Percentiles rank a stretch among this genome's conserved stretches.
Evolutionary conservation across 2,888 invertebrate genomes (phyloP).

Genomic region (Pollenia griseotomentosa): DNA sequence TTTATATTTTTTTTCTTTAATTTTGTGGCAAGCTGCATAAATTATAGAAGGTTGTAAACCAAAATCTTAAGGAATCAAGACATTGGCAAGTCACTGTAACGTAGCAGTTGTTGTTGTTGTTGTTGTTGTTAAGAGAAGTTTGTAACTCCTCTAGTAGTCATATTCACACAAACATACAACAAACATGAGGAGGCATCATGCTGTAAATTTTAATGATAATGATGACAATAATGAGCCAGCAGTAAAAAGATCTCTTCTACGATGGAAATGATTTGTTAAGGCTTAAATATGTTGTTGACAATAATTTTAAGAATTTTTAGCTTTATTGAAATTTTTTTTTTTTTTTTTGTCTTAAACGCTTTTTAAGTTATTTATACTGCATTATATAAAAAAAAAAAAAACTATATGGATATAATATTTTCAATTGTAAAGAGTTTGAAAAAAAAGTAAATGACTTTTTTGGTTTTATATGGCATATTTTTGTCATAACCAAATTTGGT

Average conservation of each 20-base stretch:
- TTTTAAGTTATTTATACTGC: constrained; percentile 36
- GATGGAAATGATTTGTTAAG: constrained; percentile 70
- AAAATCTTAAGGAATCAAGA: constrained; percentile 40
- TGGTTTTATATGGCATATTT: constrained; percentile 72
- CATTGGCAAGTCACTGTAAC: constrained; percentile 21
- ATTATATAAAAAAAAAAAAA: neutral
- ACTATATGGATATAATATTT: constrained; percentile 18
- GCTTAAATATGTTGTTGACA: constrained; percentile 74
- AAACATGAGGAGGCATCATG: constrained; percentile 63
- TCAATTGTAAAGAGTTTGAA: constrained; percentile 65
- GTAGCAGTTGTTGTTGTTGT: neutral
- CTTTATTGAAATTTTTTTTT: constrained; percentile 38
- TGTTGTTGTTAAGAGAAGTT: constrained; percentile 23
- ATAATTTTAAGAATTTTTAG: constrained; percentile 72
- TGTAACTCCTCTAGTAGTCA: neutral
- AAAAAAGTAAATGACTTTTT: constrained; percentile 72
- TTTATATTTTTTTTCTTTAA: neutral
- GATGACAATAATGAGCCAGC: constrained; percentile 72
- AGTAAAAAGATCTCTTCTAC: constrained; percentile 41
- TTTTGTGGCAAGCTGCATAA: constrained; percentile 55
- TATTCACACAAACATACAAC: no score
- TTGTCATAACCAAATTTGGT: constrained; percentile 72
- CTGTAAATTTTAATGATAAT: constrained; percentile 74
- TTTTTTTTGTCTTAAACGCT: constrained; percentile 4
- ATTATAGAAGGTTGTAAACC: constrained; percentile 45